Conservation (phyloP, 1,140 invertebrate species). For the Drosophila cardini region DNA sequence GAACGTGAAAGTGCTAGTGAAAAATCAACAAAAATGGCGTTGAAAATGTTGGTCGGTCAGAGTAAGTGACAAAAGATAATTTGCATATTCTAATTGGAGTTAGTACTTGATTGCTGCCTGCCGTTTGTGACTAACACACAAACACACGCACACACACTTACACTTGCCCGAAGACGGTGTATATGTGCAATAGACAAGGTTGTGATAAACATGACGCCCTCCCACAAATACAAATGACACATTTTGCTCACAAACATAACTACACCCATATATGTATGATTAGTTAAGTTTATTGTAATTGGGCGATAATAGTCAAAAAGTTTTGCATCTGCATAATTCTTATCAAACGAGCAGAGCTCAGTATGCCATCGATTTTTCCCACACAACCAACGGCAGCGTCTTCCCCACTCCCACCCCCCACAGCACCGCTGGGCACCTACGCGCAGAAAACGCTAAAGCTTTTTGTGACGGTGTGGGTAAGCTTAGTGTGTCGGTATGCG, state of each 20-base stretch:
- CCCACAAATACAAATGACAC: slow-evolving; percentile 11
- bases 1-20: slow-evolving; percentile 1
- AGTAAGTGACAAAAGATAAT: slow-evolving; percentile 60
- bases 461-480: not conserved
- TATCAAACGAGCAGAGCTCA: slow-evolving; percentile 36
- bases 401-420: not conserved
- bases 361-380: slow-evolving; percentile 46
- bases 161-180: not conserved
- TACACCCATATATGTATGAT: not conserved
- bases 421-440: slow-evolving; percentile 5
- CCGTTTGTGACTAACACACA: slow-evolving; percentile 46
- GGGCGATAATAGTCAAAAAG: slow-evolving; percentile 12
- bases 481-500: not conserved
- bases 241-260: slow-evolving; percentile 1
- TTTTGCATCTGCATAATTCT: slow-evolving; percentile 44
- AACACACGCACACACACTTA: slow-evolving; percentile 24
- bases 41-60: slow-evolving; percentile 79
- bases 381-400: slow-evolving; percentile 17
- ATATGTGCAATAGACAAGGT: slow-evolving; percentile 3
- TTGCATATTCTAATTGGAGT: slow-evolving; percentile 14
- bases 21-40: slow-evolving; percentile 62
- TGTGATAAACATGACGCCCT: slow-evolving; percentile 51
- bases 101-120: slow-evolving; percentile 5
- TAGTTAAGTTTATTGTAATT: not conserved
- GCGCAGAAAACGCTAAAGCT: slow-evolving; percentile 26